These are phyloP conservation scores for Nerophis ophidion DNA, from an alignment of 2,113 vertebrate genomes.

Conservation along the genomic window DNA sequence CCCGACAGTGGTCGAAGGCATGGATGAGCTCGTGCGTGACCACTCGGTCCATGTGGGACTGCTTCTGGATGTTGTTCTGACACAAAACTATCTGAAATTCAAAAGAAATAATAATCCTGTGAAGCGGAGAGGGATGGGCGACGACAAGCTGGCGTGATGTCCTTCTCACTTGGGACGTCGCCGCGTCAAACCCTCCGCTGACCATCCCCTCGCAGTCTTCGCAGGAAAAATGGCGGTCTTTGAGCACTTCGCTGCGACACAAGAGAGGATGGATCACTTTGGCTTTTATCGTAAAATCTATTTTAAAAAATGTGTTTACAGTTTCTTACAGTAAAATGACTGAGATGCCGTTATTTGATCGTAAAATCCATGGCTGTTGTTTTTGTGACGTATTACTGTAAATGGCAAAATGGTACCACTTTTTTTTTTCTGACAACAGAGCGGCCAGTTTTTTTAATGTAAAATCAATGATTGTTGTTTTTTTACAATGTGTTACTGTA, in stretches of 20 bases:
- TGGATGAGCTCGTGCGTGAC: conserved; percentile 94
- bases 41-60: conserved; percentile 90
- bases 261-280: background rate
- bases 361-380: too few species aligned
- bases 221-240: conserved; percentile 89
- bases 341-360: too few species aligned
- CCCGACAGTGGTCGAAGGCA: conserved; percentile 93
- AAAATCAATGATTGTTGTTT: too few species aligned
- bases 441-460: too few species aligned
- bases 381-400: too few species aligned
- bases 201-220: conserved; percentile 91
- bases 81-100: conserved; percentile 88
- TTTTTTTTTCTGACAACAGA: too few species aligned
- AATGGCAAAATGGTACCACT: too few species aligned
- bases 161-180: conserved; percentile 81
- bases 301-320: too few species aligned
- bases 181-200: conserved; percentile 89
- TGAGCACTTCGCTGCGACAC: conserved; percentile 76
- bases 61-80: conserved; percentile 90
- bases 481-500: too few species aligned
- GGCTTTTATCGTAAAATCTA: too few species aligned
- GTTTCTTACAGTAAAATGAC: too few species aligned
- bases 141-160: background rate
- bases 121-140: too few species aligned
- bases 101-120: conserved; percentile 10